These are phyloP conservation scores for Tribolium freemani DNA, from an alignment of 2,888 invertebrate species.

Conservation along the genomic window DNA sequence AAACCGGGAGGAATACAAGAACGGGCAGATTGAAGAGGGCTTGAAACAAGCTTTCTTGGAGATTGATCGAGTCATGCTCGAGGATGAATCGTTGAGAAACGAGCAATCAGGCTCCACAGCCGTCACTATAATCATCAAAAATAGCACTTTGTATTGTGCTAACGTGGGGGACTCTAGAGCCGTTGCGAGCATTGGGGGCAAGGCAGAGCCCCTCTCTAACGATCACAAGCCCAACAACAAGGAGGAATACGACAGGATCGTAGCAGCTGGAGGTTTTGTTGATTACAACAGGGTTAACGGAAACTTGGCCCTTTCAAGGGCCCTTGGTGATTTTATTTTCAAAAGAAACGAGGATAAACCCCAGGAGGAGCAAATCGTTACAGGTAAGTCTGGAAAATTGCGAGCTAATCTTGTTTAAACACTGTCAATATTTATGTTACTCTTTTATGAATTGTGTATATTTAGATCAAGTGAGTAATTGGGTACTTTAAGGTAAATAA, in stretches of 20 bases:
- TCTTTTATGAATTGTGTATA: slow-evolving; percentile 10
- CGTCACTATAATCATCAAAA: slow-evolving; percentile 86
- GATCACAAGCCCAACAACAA: slow-evolving; percentile 96
- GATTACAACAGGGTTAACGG: slow-evolving; percentile 99
- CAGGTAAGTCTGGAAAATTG: slow-evolving; percentile 75
- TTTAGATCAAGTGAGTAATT: slow-evolving; percentile 17
- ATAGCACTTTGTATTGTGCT: slow-evolving; percentile 90
- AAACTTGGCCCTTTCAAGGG: slow-evolving; percentile 94
- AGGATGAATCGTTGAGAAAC: slow-evolving; percentile 88
- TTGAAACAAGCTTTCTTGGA: slow-evolving; percentile 85
- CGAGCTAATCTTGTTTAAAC: not conserved
- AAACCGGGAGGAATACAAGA: slow-evolving; percentile 84
- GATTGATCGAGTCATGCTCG: slow-evolving; percentile 92
- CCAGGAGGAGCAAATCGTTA: slow-evolving; percentile 96
- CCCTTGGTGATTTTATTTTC: slow-evolving; percentile 97
- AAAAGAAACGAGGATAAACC: slow-evolving; percentile 89
- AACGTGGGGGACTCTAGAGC: slow-evolving; percentile 98
- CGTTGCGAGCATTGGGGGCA: slow-evolving; percentile 88
- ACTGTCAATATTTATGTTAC: slow-evolving; percentile 18
- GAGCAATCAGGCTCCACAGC: slow-evolving; percentile 97
- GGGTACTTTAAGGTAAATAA: slow-evolving; percentile 17
- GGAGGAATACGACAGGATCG: slow-evolving; percentile 88
- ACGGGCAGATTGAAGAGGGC: slow-evolving; percentile 87
- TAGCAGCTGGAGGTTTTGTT: slow-evolving; percentile 97
- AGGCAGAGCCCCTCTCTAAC: slow-evolving; percentile 82